Evolutionary conservation across 2,888 invertebrate genomes (phyloP).

Genomic region (Lagria hirta): DNA sequence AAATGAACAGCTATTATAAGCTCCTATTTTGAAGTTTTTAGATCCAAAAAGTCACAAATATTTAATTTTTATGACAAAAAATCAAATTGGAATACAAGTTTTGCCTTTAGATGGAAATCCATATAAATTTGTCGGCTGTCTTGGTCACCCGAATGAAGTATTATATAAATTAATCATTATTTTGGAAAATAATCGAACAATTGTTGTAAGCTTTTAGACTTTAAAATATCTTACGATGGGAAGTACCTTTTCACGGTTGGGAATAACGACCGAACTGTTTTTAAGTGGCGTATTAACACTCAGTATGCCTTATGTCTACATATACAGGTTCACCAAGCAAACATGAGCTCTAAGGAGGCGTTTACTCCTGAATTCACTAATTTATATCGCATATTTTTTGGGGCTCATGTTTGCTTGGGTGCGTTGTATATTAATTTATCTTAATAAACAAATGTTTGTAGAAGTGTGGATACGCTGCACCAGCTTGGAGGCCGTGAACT

Average conservation of each 20-base stretch:
- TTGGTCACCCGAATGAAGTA: conserved; percentile 69
- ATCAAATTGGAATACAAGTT: conserved; percentile 68
- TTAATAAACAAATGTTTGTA: conserved; percentile 15
- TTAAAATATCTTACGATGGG: conserved; percentile 54
- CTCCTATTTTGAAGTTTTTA: conserved; percentile 51
- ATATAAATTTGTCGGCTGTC: conserved; percentile 63
- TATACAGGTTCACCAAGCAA: no score
- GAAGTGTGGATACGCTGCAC: conserved; percentile 55
- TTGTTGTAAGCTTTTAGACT: conserved; percentile 48
- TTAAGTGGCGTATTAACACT: conserved; percentile 61
- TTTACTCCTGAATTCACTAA: neutral
- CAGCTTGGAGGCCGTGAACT: conserved; percentile 60
- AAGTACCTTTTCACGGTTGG: conserved; percentile 61
- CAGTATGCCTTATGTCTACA: conserved; percentile 49
- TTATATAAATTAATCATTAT: neutral
- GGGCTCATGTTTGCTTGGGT: no score
- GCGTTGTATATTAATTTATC: conserved; percentile 1
- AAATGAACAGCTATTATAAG: conserved; percentile 1
- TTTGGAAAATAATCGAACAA: neutral
- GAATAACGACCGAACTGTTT: conserved; percentile 56
- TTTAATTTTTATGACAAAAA: conserved; percentile 64
- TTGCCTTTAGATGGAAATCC: conserved; percentile 76
- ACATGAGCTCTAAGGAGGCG: no score
- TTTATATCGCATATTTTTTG: no score
- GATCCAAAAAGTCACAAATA: no score